A percentile compares a stretch with the other conserved stretches of the same genome.
Evolutionary conservation across 1,140 invertebrate genomes (phyloP).

Genomic region (Drosophila asahinai): DNA sequence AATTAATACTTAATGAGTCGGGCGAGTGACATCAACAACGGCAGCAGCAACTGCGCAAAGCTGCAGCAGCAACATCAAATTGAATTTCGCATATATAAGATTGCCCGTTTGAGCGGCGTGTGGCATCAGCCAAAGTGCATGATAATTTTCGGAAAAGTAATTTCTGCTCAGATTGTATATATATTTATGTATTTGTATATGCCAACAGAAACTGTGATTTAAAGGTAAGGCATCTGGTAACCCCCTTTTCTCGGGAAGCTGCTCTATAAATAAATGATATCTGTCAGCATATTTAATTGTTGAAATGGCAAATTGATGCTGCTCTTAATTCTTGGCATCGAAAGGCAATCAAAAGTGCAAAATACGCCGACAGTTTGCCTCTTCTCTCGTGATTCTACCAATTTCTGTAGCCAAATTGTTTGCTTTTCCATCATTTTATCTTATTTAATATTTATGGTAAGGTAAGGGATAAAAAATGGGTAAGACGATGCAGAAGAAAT

Average conservation of each 20-base stretch:
- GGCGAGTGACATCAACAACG: constrained; percentile 63
- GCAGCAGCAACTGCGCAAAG: constrained; percentile 26
- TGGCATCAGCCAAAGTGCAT: constrained; percentile 39
- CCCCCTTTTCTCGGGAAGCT: constrained; percentile 8
- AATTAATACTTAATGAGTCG: constrained; percentile 83
- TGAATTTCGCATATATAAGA: constrained; percentile 65
- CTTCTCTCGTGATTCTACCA: too few relatives aligned
- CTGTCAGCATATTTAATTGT: constrained; percentile 60
- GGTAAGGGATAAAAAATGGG: background rate
- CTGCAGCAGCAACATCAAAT: constrained; percentile 58
- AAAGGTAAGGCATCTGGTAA: constrained; percentile 9
- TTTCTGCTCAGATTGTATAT: constrained; percentile 59
- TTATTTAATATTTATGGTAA: constrained; percentile 20
- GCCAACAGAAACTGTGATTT: constrained; percentile 1
- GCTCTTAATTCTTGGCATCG: constrained; percentile 9
- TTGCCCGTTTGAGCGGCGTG: constrained; percentile 30
- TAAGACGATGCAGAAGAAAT: background rate
- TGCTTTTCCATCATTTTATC: background rate
- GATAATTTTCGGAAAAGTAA: constrained; percentile 67
- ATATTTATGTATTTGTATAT: background rate
- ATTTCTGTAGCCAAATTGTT: background rate
- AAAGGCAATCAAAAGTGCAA: constrained; percentile 14
- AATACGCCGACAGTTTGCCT: constrained; percentile 10
- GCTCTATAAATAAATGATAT: constrained; percentile 34
- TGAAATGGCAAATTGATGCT: constrained; percentile 40